phyloP scores from a whole-genome alignment of 2,113 vertebrate species.

The Pimephales promelas region DNA sequence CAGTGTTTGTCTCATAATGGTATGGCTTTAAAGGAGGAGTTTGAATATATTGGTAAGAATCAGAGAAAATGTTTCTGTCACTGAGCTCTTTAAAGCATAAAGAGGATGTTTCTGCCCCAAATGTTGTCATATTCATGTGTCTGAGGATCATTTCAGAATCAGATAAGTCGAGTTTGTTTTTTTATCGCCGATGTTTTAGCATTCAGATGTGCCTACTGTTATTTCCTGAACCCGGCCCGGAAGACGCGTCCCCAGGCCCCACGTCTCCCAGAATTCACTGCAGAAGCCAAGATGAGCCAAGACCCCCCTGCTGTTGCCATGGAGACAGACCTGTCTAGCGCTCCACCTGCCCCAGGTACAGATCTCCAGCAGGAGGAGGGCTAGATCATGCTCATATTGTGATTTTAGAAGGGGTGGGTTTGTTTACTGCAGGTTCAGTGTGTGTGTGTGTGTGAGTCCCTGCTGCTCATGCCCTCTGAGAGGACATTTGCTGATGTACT shows the following conservation, averaged over 20 bases:
- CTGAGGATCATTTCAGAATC: slow-evolving; percentile 49
- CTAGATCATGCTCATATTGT: slow-evolving; percentile 4
- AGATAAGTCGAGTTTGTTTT: slow-evolving; percentile 25
- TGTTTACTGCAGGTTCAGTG: slow-evolving; percentile 8
- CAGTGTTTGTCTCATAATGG: slow-evolving; percentile 98
- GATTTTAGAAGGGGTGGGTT: slow-evolving; percentile 8
- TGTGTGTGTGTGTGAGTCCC: slow-evolving; percentile 28
- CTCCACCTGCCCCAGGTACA: slow-evolving; percentile 63
- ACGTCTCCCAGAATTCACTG: slow-evolving; percentile 82
- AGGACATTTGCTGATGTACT: slow-evolving; percentile 56
- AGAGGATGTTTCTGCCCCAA: slow-evolving; percentile 60
- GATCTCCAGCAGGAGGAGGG: slow-evolving; percentile 18
- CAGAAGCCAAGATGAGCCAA: slow-evolving; percentile 72
- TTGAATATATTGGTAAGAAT: slow-evolving; percentile 96
- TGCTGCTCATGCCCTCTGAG: slow-evolving; percentile 47
- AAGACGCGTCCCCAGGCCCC: slow-evolving; percentile 93
- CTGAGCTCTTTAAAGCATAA: slow-evolving; percentile 70
- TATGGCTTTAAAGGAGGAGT: slow-evolving; percentile 98
- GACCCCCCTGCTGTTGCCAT: slow-evolving; percentile 63
- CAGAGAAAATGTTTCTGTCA: slow-evolving; percentile 73
- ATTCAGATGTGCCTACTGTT: slow-evolving; percentile 97
- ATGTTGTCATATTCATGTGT: slow-evolving; percentile 68
- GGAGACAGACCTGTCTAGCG: slow-evolving; percentile 63
- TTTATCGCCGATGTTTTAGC: slow-evolving; percentile 72
- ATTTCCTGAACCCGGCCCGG: slow-evolving; percentile 95